phyloP scores from a whole-genome alignment of 2,888 invertebrate genomes.

The Coelinius sp. region DNA sequence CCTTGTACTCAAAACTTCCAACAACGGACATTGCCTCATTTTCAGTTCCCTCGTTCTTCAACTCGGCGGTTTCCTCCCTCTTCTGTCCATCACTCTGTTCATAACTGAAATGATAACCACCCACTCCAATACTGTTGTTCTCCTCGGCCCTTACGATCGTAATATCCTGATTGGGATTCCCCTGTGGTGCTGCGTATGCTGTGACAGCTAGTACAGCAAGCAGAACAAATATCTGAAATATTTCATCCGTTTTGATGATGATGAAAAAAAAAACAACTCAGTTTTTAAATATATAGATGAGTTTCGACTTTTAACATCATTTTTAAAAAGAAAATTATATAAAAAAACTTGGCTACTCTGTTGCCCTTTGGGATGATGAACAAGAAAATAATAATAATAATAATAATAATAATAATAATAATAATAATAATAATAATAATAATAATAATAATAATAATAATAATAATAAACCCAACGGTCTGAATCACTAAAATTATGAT shows the following conservation, averaged over 20 bases:
- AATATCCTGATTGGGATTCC: slow-evolving; percentile 59
- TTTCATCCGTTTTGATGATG: too few relatives aligned
- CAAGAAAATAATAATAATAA: too few relatives aligned
- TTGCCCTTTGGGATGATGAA: too few relatives aligned
- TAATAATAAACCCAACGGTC: neutral
- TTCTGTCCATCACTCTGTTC: slow-evolving; percentile 69
- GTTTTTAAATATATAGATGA: too few relatives aligned
- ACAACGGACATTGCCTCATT: slow-evolving; percentile 63
- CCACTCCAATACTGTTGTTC: slow-evolving; percentile 67
- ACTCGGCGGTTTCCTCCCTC: slow-evolving; percentile 67
- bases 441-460: too few relatives aligned
- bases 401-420: too few relatives aligned
- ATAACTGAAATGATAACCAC: slow-evolving; percentile 67
- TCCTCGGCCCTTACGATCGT: slow-evolving; percentile 67
- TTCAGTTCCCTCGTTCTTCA: slow-evolving; percentile 66
- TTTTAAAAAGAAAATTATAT: too few relatives aligned
- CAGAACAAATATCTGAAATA: slow-evolving; percentile 45
- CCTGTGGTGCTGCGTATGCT: slow-evolving; percentile 62
- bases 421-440: too few relatives aligned
- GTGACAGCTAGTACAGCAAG: slow-evolving; percentile 52
- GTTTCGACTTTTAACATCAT: too few relatives aligned
- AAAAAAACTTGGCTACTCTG: too few relatives aligned
- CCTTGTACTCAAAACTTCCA: slow-evolving; percentile 64
- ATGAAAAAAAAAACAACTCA: too few relatives aligned
- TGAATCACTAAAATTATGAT: slow-evolving; percentile 23